phyloP scores from a whole-genome alignment of 2,888 invertebrate genomes.

The Boloria selene region DNA sequence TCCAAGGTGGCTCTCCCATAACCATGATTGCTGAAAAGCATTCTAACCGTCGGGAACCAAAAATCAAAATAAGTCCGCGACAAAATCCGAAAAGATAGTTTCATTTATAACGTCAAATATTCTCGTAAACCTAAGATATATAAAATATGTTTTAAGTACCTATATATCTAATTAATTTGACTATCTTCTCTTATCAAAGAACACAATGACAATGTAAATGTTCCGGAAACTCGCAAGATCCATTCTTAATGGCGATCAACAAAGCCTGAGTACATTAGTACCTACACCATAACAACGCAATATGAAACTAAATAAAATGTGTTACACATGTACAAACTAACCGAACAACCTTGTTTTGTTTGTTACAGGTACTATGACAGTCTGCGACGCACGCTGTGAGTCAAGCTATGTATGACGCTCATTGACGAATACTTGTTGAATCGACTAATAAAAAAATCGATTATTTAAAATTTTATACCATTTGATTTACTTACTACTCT shows the following conservation, averaged over 20 bases:
- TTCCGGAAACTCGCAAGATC: background rate
- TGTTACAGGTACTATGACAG: constrained; percentile 72
- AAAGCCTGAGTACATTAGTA: constrained; percentile 31
- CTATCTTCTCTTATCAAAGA: background rate
- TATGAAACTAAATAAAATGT: constrained; percentile 33
- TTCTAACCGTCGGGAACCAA: too few species aligned
- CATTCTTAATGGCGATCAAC: constrained; percentile 4
- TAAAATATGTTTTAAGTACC: background rate
- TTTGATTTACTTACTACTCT: background rate
- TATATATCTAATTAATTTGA: background rate
- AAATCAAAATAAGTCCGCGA: too few species aligned
- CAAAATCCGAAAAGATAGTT: too few species aligned
- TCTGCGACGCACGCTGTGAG: constrained; percentile 73
- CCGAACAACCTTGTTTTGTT: constrained; percentile 49
- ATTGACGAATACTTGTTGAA: constrained; percentile 53
- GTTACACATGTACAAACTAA: constrained; percentile 38
- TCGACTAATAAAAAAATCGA: constrained; percentile 11
- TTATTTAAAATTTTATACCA: background rate
- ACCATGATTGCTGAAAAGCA: too few species aligned
- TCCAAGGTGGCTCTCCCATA: too few species aligned
- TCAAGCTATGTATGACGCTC: constrained; percentile 64
- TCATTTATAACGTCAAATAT: too few species aligned
- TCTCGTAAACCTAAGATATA: too few species aligned
- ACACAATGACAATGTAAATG: background rate
- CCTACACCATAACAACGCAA: constrained; percentile 30